Evolutionary conservation across 2,888 invertebrate genomes (phyloP).

Genomic region (Capitulum mitella): DNA sequence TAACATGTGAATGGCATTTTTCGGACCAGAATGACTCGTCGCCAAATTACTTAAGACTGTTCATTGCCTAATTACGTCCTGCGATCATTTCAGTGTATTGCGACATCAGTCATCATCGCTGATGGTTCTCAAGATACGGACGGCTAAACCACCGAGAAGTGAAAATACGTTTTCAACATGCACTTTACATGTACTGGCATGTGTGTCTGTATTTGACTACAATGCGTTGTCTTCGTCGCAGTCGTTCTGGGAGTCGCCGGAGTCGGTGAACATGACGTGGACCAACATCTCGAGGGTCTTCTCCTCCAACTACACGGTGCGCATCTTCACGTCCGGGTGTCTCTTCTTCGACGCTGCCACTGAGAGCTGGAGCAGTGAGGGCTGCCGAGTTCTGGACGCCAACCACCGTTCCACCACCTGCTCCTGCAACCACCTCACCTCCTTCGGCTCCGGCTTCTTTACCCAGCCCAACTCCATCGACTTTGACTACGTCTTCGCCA

Average conservation of each 20-base stretch:
- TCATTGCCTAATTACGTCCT: too few relatives aligned
- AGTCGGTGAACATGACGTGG: slow-evolving; percentile 36
- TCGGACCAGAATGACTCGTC: too few relatives aligned
- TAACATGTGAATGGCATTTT: background rate
- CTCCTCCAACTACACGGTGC: slow-evolving; percentile 41
- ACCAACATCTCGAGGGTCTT: slow-evolving; percentile 39
- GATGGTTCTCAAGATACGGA: background rate
- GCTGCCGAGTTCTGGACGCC: slow-evolving; percentile 35
- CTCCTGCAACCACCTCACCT: slow-evolving; percentile 43
- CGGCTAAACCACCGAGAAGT: background rate
- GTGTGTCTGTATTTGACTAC: too few relatives aligned
- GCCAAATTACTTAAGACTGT: too few relatives aligned
- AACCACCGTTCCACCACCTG: slow-evolving; percentile 31
- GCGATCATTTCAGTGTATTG: background rate
- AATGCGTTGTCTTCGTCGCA: background rate
- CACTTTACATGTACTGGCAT: background rate
- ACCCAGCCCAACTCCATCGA: slow-evolving; percentile 48
- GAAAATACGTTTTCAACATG: background rate
- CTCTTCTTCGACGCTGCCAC: slow-evolving; percentile 40
- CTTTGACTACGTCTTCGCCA: slow-evolving; percentile 47
- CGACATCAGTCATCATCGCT: background rate
- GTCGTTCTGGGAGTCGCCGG: slow-evolving; percentile 14
- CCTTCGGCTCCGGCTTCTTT: slow-evolving; percentile 46
- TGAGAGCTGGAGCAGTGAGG: slow-evolving; percentile 40
- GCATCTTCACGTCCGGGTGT: slow-evolving; percentile 43